Evolutionary conservation across 2,113 vertebrate genomes (phyloP), one percentile per base, ranked within the genome.

Genomic region (Epinephelus moara): DNA sequence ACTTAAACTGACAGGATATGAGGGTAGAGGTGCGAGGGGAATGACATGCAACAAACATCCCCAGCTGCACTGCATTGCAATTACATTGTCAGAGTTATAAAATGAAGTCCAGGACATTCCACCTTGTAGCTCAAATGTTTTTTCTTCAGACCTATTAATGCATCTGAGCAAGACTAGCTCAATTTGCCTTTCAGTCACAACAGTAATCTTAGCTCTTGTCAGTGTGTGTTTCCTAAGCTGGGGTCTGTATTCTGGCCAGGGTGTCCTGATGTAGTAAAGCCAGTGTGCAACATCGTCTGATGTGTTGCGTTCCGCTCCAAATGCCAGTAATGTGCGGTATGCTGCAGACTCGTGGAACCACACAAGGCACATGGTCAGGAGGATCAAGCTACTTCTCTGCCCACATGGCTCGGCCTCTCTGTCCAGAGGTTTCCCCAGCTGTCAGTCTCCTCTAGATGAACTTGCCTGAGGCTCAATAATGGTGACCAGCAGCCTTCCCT

Each of bases 241-340:
- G 4, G 25, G 42, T 60, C 62, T 80, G 67, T 86, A 84, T 70
- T 67, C 57, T 21, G 59, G 52, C 76, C 63, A 53, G 52, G 6
- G 14, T 57, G 61, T 59, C 13, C 15, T 84, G 78, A 78, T 76
- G 64, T 64, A 47, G 70, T 87, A 82, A 91, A 91, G 67, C 88
- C 84, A 81, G 82, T 62, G 83, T 86, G 77, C 63, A 90, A 84
- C 77, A 47, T n/a, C 50, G 69, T 69, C 73, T 76, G 57, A 86
- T 90, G 64, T 57, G 72, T 37, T 69, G 30, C 52, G 75, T 88
- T 86, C 67, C 66, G 81, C 81, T 86, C 62, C 80, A 85, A 73
- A 80, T 86, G 89, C 18, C 69, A 74, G 42, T 87, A 83, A 92
- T 88, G 74, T 70, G 77, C 6, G 72, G 49, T 52, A 73, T 85